Percentiles rank a stretch among this genome's conserved stretches.
These are phyloP conservation scores for Smutsia gigantea DNA, from an alignment of 2,797 vertebrate genomes.

Conservation along the genomic window DNA sequence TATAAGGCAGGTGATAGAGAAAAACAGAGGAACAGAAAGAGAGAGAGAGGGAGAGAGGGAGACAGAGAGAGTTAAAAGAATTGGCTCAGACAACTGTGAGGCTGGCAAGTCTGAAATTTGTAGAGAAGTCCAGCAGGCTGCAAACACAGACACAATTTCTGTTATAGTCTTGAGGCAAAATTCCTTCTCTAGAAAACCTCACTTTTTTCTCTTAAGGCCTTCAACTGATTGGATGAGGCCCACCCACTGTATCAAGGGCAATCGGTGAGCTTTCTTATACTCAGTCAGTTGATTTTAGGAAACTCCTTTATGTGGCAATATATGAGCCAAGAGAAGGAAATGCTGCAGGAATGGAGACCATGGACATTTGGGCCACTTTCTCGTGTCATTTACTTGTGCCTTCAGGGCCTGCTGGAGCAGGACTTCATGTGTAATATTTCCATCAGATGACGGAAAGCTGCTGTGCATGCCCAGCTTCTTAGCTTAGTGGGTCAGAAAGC, in stretches of 20 bases:
- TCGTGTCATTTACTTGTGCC: not conserved
- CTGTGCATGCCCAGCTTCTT: no score
- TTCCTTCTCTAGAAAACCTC: not conserved
- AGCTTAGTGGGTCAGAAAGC: not conserved
- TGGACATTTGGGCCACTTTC: not conserved
- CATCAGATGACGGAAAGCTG: no score
- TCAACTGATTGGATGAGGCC: not conserved
- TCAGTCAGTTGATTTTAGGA: not conserved
- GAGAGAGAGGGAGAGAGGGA: not conserved
- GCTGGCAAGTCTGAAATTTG: not conserved
- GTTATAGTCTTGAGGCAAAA: not conserved
- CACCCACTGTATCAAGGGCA: not conserved
- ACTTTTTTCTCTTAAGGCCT: not conserved
- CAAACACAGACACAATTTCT: no score
- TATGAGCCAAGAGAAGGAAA: not conserved
- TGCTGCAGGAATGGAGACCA: not conserved
- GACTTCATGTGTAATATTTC: not conserved
- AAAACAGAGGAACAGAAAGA: not conserved
- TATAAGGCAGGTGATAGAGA: not conserved
- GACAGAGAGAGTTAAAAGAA: not conserved
- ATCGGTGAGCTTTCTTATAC: not conserved
- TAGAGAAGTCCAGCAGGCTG: not conserved
- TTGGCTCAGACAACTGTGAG: not conserved
- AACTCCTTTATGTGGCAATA: not conserved
- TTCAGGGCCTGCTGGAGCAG: not conserved